Base-by-base conservation (phyloP, 2,113 vertebrate species). In the Xyliphius kryptos region DNA sequence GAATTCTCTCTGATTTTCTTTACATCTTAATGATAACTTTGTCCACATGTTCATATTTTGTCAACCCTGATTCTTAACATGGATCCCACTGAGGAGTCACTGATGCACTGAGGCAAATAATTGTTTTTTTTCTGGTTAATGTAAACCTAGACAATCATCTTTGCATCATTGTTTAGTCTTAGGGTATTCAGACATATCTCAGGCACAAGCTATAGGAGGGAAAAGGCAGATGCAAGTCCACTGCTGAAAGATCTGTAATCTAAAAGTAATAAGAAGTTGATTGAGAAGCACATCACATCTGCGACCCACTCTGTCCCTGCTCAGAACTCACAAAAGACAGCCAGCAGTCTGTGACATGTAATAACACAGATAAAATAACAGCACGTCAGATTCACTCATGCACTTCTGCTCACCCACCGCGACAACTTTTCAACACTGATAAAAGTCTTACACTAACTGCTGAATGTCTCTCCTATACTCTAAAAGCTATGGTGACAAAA, bases 241-340 rank as follows among this genome's bases (percentile, higher is more conserved):
- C 40, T 58, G 14, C 14, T 58, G 20, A 44, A 21, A 26, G 56
- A 58, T 58, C 19, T 58, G 20, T 58, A 58, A 58, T 58, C 20
- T 58, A 44, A 58, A 58, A 58, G 56, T 44, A 58, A 58, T 58
- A 44, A 44, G 43, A 58, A 58, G 54, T 58, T 58, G 56, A 58
- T 58, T 38, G 20, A 58, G 56, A 58, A 58, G 40, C 40, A 58
- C 40, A 58, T 8, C 14, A 58, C 40, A 58, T 41, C 56, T 58
- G 56, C 14, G 20, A 44, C 56, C 19, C 56, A 44, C 14, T 57
- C 56, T 44, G 56, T 58, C 40, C 19, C 56, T 44, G 40, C 40
- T 58, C 56, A 58, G 14, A n/a, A 58, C 40, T 20, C 20, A 15
- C 20, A n/a, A 44, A 44, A 44, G 56, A 58, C 40, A 58, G 22